phyloP scores from a whole-genome alignment of 2,113 vertebrate genomes.

The Plectropomus leopardus region DNA sequence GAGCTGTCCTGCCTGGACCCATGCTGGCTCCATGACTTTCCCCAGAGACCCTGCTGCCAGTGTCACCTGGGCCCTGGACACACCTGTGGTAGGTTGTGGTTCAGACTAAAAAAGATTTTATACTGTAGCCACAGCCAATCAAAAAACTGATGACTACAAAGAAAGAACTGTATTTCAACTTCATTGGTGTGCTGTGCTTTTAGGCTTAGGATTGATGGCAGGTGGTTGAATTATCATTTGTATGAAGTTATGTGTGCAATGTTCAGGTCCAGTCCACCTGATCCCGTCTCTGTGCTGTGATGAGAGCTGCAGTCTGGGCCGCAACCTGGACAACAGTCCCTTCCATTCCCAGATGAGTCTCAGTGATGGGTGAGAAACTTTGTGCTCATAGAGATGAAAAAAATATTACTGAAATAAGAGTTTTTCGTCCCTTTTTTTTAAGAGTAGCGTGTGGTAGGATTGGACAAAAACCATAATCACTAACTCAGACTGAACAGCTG shows the following conservation, averaged over 20 bases:
- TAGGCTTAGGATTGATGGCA: background rate
- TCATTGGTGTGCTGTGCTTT: background rate
- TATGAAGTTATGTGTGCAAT: constrained; percentile 11
- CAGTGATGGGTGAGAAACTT: constrained; percentile 87
- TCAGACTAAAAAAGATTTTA: background rate
- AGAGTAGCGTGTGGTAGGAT: background rate
- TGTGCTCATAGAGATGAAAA: background rate
- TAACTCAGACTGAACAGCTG: background rate
- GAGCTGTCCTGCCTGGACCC: constrained; percentile 93
- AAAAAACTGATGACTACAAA: background rate
- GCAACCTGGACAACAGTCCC: constrained; percentile 78
- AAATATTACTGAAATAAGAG: background rate
- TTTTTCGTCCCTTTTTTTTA: background rate
- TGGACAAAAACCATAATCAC: background rate
- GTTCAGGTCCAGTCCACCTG: constrained; percentile 90
- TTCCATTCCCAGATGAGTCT: constrained; percentile 87
- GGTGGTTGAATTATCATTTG: too few relatives aligned
- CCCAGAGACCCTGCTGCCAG: constrained; percentile 87
- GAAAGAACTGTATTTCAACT: background rate
- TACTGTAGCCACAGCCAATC: background rate
- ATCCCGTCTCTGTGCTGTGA: constrained; percentile 92
- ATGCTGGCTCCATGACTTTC: constrained; percentile 82
- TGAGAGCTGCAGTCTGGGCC: constrained; percentile 86
- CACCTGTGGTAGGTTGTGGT: constrained; percentile 86
- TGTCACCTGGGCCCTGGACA: constrained; percentile 87